Evolutionary conservation across 2,113 vertebrate species (phyloP).

Genomic region (Ameiurus melas): DNA sequence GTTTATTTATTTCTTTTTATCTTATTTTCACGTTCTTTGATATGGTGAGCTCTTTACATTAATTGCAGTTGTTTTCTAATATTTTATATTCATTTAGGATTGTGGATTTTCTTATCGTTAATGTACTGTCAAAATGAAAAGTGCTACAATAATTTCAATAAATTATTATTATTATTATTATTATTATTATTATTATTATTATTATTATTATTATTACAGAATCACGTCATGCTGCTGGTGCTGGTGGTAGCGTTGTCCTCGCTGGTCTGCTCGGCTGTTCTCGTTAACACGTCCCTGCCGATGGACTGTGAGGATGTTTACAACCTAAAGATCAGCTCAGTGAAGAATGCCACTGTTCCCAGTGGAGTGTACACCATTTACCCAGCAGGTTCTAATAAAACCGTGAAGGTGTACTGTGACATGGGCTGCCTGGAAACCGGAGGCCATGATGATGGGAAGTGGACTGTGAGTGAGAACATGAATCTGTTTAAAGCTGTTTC

Average conservation of each 20-base stretch:
- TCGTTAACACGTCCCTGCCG: not conserved
- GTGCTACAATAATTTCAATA: too few relatives aligned
- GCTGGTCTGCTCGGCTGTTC: not conserved
- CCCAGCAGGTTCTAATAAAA: constrained; percentile 51
- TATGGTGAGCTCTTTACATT: too few relatives aligned
- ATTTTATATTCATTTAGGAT: too few relatives aligned
- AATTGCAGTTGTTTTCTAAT: too few relatives aligned
- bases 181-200: constrained; percentile 3
- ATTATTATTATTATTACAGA: constrained; percentile 26
- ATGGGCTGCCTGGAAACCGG: constrained; percentile 48
- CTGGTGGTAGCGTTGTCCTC: not conserved
- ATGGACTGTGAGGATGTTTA: constrained; percentile 61
- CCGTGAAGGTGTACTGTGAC: constrained; percentile 63
- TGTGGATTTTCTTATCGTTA: too few relatives aligned
- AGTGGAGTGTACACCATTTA: constrained; percentile 62
- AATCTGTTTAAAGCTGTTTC: not conserved
- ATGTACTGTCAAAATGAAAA: too few relatives aligned
- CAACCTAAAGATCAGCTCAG: not conserved
- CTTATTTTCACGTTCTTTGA: too few relatives aligned
- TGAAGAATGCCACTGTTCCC: constrained; percentile 31
- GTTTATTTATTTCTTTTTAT: too few relatives aligned
- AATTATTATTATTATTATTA: not conserved
- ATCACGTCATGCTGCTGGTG: constrained; percentile 65
- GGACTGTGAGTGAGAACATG: constrained; percentile 56
- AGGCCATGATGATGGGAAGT: constrained; percentile 36